These are phyloP conservation scores for Spizaetus ornatus DNA, from an alignment of 2,113 vertebrate genomes.

Conservation along the genomic window DNA sequence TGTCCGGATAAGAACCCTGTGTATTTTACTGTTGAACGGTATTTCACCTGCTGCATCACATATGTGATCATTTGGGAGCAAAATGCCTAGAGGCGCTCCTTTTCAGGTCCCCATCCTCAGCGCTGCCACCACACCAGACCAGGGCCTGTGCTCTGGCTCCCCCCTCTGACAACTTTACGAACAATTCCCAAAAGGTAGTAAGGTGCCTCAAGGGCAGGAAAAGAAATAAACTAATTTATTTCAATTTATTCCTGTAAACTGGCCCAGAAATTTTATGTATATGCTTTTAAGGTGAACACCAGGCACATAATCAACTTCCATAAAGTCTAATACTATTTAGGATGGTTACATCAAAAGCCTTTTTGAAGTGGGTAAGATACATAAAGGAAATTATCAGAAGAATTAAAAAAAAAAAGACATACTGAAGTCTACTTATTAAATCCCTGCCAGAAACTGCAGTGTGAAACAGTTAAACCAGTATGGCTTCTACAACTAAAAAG, in stretches of 20 bases:
- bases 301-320: background rate
- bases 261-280: background rate
- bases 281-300: background rate
- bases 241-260: background rate
- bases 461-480: background rate
- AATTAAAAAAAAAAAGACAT: background rate
- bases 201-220: background rate
- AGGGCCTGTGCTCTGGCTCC: background rate
- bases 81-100: background rate
- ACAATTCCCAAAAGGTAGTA: background rate
- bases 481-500: background rate
- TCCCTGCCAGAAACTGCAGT: background rate
- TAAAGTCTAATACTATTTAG: background rate
- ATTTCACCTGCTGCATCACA: background rate
- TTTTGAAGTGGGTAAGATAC: background rate
- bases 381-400: background rate
- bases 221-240: background rate
- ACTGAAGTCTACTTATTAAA: background rate
- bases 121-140: background rate
- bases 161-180: background rate
- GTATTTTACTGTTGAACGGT: fast-evolving
- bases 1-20: fast-evolving
- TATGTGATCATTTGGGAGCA: fast-evolving
- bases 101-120: background rate
- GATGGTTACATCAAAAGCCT: background rate